A percentile compares a stretch with the other conserved stretches of the same genome.
phyloP scores from a whole-genome alignment of 2,797 vertebrate genomes.

The Pangasius krempfi region DNA sequence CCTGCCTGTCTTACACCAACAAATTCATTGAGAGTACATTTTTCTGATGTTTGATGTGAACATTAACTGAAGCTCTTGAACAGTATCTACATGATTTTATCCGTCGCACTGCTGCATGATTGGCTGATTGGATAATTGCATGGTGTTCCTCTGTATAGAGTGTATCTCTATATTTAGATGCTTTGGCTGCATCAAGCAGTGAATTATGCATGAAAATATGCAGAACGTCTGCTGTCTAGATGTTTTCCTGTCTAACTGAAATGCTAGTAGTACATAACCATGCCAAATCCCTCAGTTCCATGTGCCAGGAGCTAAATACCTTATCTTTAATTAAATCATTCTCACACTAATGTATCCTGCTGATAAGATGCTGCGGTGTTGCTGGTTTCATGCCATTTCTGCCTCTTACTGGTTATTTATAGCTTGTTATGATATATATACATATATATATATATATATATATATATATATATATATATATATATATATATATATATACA shows the following conservation, averaged over 20 bases:
- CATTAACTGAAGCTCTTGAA: neutral
- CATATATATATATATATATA: too few species aligned
- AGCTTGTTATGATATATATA: neutral
- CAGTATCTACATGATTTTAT: neutral
- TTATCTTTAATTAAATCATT: conserved; percentile 30
- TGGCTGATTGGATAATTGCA: too few species aligned
- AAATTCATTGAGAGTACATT: neutral
- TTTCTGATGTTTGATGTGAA: neutral
- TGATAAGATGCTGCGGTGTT: conserved; percentile 8
- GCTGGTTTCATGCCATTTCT: neutral
- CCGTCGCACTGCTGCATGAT: too few species aligned
- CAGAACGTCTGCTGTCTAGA: conserved; percentile 1
- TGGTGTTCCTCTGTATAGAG: neutral
- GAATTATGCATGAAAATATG: conserved; percentile 8
- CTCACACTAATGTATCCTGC: neutral
- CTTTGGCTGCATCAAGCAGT: neutral
- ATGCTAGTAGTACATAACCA: neutral
- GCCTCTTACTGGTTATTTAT: neutral
- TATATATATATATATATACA: too few species aligned
- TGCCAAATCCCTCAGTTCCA: neutral
- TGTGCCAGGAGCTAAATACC: conserved; percentile 7
- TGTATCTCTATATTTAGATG: neutral
- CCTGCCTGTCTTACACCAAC: neutral
- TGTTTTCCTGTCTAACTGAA: neutral
- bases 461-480: too few species aligned